Conservation (phyloP, 2,888 invertebrate species). For the Heliconius charithonia region DNA sequence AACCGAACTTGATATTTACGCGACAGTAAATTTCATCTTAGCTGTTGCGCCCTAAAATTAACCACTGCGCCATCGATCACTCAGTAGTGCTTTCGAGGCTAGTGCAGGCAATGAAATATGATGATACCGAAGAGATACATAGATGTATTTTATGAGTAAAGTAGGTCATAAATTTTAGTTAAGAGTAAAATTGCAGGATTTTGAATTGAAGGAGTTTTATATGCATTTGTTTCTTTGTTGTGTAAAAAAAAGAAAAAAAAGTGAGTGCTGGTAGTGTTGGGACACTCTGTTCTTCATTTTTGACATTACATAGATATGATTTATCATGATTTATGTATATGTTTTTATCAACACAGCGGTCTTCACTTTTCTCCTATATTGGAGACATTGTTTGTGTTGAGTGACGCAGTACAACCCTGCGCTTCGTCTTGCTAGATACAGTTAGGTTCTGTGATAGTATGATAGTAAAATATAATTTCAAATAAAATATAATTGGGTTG, state of each 20-base stretch:
- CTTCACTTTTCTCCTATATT: neutral
- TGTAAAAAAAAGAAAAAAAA: neutral
- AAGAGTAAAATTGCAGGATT: neutral
- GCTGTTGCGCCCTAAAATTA: conserved; percentile 51
- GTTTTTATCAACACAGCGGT: too few species aligned
- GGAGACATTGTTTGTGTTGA: too few species aligned
- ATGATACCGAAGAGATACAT: neutral
- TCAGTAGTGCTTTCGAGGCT: conserved; percentile 2
- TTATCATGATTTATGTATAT: too few species aligned
- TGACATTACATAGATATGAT: too few species aligned
- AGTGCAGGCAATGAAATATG: conserved; percentile 1
- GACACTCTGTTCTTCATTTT: neutral
- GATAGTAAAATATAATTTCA: too few species aligned
- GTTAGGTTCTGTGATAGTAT: too few species aligned
- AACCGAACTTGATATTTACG: conserved; percentile 53
- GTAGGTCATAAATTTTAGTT: neutral
- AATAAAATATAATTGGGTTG: too few species aligned
- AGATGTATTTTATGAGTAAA: conserved; percentile 6
- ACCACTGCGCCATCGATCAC: conserved; percentile 40
- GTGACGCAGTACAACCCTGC: too few species aligned
- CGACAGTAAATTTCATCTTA: conserved; percentile 54
- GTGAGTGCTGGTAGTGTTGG: neutral
- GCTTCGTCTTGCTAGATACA: too few species aligned
- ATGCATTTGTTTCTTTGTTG: neutral
- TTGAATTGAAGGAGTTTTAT: neutral